A percentile compares a stretch with the other conserved stretches of the same genome.
Conservation (phyloP, 2,888 invertebrate species). For the Lumbricus terrestris region DNA sequence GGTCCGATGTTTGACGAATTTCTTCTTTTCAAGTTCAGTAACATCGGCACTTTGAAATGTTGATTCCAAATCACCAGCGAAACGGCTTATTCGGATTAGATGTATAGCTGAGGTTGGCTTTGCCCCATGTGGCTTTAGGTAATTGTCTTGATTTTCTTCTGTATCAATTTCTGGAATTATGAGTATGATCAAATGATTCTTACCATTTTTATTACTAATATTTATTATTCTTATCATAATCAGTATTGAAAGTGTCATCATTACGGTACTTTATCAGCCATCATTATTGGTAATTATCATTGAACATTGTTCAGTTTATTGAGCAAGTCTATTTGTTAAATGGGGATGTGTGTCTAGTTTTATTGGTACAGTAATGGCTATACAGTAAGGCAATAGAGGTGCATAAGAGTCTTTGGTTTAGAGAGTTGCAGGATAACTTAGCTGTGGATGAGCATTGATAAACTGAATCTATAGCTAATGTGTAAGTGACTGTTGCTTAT, state of each 20-base stretch:
- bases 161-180: neutral
- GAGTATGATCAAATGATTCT: neutral
- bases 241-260: neutral
- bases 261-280: neutral
- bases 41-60: neutral
- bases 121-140: neutral
- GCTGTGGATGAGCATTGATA: neutral
- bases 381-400: no score
- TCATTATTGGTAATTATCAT: neutral
- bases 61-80: neutral
- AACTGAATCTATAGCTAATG: neutral
- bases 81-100: neutral
- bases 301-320: no score
- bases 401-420: neutral
- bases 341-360: neutral
- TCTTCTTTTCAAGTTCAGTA: neutral
- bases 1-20: neutral
- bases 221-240: neutral
- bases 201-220: neutral
- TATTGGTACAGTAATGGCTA: neutral
- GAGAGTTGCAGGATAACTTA: neutral
- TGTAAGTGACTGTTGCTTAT: neutral
- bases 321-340: neutral
- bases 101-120: neutral
- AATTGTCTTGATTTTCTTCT: neutral